These are phyloP conservation scores for Australoheros facetus DNA, from an alignment of 2,797 vertebrate species.

Conservation along the genomic window DNA sequence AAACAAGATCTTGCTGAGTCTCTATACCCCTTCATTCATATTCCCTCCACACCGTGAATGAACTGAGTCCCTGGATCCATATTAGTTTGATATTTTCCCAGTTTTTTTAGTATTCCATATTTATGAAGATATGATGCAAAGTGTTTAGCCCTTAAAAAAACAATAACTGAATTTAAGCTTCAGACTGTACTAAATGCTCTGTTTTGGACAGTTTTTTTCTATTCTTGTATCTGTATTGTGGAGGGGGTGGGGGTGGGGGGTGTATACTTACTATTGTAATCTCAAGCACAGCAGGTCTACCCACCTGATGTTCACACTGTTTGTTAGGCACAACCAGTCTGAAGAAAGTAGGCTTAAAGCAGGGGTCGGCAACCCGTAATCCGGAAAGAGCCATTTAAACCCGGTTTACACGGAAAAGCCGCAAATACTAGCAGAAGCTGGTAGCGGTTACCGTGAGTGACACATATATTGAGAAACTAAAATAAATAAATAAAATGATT, in stretches of 20 bases:
- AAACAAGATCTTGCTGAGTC: not conserved
- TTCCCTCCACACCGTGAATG: not conserved
- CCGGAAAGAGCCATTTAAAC: too few species aligned
- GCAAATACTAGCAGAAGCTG: too few species aligned
- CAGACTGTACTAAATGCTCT: not conserved
- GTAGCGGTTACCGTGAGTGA: too few species aligned
- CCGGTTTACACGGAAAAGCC: too few species aligned
- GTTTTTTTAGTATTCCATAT: not conserved
- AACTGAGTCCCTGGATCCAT: not conserved
- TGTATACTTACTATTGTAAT: not conserved
- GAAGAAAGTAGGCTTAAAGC: not conserved
- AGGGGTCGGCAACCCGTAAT: too few species aligned
- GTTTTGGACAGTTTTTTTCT: not conserved
- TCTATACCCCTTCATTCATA: not conserved
- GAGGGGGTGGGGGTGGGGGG: too few species aligned
- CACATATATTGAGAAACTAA: too few species aligned
- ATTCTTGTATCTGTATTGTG: not conserved
- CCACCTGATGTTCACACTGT: too few species aligned
- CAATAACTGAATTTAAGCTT: not conserved
- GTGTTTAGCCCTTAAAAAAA: not conserved
- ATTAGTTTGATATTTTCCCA: not conserved
- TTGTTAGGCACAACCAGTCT: too few species aligned
- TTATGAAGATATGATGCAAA: not conserved
- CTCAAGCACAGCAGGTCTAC: not conserved
- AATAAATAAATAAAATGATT: too few species aligned